These are phyloP conservation scores for Dyspetes luteomarginatus DNA, from an alignment of 2,888 invertebrate species.

Conservation along the genomic window DNA sequence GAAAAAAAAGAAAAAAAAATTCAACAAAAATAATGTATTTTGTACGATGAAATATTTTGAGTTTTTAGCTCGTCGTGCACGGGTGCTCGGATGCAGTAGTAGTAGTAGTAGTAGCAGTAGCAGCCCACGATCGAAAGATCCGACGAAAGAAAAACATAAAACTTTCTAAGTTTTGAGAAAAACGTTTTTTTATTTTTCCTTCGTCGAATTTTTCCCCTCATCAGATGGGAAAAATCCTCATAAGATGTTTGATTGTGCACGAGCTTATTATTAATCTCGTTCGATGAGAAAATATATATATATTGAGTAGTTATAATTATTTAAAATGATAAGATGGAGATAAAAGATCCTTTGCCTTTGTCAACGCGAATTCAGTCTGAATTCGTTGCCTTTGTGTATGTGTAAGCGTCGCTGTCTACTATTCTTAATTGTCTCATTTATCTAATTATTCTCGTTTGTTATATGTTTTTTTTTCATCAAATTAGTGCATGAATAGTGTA, in stretches of 20 bases:
- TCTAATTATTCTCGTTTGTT: not conserved
- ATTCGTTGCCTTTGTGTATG: slow-evolving; percentile 24
- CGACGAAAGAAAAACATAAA: not conserved
- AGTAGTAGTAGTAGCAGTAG: slow-evolving; percentile 65
- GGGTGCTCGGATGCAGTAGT: slow-evolving; percentile 64
- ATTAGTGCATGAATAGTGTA: slow-evolving; percentile 51
- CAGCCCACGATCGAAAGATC: slow-evolving; percentile 50
- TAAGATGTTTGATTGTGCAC: slow-evolving; percentile 38
- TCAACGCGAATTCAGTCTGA: too few relatives aligned
- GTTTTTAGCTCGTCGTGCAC: slow-evolving; percentile 50
- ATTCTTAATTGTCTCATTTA: slow-evolving; percentile 10
- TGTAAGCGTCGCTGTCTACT: too few relatives aligned
- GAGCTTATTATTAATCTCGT: slow-evolving; percentile 60
- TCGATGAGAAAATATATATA: slow-evolving; percentile 58
- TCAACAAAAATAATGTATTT: not conserved
- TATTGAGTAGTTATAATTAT: too few relatives aligned
- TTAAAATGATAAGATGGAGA: too few relatives aligned
- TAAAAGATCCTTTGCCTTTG: too few relatives aligned
- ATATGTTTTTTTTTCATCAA: slow-evolving; percentile 29
- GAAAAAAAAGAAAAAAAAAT: slow-evolving; percentile 16
- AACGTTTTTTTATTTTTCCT: not conserved
- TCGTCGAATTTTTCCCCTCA: not conserved
- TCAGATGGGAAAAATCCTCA: too few relatives aligned
- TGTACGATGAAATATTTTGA: slow-evolving; percentile 52
- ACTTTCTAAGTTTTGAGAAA: not conserved